Percentiles rank a stretch among this genome's conserved stretches.
Conservation (phyloP, 92 coral and sea anemone species). For the Montipora capitata region DNA sequence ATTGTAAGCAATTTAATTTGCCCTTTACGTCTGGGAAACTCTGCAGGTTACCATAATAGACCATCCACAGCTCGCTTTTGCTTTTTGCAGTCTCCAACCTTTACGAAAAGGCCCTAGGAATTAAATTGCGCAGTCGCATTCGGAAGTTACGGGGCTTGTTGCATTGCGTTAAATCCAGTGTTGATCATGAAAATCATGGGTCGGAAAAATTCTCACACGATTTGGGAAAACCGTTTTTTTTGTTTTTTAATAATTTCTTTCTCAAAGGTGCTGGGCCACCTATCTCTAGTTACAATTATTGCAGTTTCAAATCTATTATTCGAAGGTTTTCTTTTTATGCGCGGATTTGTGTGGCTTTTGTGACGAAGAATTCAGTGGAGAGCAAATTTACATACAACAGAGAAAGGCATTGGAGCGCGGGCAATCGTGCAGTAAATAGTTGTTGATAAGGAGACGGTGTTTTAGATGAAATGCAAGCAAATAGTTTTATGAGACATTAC, state of each 20-base stretch:
- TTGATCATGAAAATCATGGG: conserved; percentile 75
- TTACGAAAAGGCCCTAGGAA: no score
- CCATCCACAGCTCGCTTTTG: conserved; percentile 61
- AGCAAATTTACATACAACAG: no score
- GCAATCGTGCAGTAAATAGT: no score
- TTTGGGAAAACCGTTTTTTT: conserved; percentile 62
- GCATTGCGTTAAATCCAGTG: conserved; percentile 60
- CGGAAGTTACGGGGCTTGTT: conserved; percentile 82
- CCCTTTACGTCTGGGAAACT: conserved; percentile 59
- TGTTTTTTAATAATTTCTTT: conserved; percentile 33
- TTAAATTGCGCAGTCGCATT: conserved; percentile 8
- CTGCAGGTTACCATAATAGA: conserved; percentile 61
- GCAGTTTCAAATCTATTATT: conserved; percentile 33
- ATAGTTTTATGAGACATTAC: no score
- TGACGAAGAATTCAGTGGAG: neutral
- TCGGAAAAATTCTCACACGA: conserved; percentile 62
- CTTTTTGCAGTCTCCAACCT: conserved; percentile 35
- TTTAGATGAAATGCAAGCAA: no score
- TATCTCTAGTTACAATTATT: conserved; percentile 69
- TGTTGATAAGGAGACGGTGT: no score
- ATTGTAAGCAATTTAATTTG: conserved; percentile 58
- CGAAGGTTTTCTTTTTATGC: conserved; percentile 4
- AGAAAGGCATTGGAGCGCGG: no score
- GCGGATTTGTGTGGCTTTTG: conserved; percentile 2
- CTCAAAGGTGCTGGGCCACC: conserved; percentile 73